A percentile compares a stretch with the other conserved stretches of the same genome.
phyloP scores from a whole-genome alignment of 2,113 vertebrate genomes.

The Opisthocomus hoazin region DNA sequence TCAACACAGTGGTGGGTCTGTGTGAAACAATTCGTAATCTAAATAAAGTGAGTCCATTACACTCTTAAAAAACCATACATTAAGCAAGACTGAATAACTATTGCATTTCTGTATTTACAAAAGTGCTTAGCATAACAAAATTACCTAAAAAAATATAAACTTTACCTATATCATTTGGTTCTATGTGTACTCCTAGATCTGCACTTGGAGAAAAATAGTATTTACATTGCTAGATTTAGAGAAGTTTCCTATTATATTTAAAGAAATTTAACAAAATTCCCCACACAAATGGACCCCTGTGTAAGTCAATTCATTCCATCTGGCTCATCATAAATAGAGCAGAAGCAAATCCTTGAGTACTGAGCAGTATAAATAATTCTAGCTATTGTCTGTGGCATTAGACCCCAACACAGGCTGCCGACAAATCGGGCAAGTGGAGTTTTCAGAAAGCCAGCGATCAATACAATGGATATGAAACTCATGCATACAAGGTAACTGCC shows the following conservation, averaged over 20 bases:
- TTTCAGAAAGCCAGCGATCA: conserved; percentile 95
- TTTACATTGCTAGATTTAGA: conserved; percentile 61
- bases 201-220: conserved; percentile 65
- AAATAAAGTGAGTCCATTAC: conserved; percentile 53
- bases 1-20: conserved; percentile 59
- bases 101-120: conserved; percentile 69
- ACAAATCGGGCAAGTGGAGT: conserved; percentile 94
- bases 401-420: conserved; percentile 82
- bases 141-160: conserved; percentile 74
- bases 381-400: conserved; percentile 29
- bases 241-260: conserved; percentile 45
- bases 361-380: not conserved
- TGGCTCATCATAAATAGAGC: conserved; percentile 31
- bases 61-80: conserved; percentile 49
- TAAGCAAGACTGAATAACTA: conserved; percentile 53
- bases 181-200: conserved; percentile 65
- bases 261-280: conserved; percentile 66
- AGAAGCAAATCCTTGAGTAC: conserved; percentile 16
- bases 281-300: conserved; percentile 12
- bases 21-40: conserved; percentile 57
- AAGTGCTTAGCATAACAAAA: conserved; percentile 76
- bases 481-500: conserved; percentile 88
- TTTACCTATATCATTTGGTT: conserved; percentile 70
- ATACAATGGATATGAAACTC: conserved; percentile 97
- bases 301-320: conserved; percentile 5